Evolutionary conservation across 1,140 invertebrate species (phyloP).

Genomic region (Drosophila ficusphila): DNA sequence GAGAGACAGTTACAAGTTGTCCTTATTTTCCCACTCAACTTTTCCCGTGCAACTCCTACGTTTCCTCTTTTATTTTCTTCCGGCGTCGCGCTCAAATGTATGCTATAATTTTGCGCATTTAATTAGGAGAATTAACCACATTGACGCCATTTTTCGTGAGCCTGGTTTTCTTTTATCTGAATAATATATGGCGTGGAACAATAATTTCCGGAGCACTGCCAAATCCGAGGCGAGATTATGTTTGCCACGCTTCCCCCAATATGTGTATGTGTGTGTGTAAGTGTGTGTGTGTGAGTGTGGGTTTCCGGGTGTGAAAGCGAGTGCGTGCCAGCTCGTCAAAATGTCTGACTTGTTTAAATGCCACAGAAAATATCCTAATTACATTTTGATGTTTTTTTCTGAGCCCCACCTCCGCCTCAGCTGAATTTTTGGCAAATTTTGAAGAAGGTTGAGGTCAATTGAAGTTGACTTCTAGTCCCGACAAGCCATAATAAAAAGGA

Average conservation of each 20-base stretch:
- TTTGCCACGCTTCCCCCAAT: slow-evolving; percentile 7
- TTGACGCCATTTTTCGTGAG: slow-evolving; percentile 5
- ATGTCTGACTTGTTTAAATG: slow-evolving; percentile 44
- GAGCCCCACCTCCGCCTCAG: no score
- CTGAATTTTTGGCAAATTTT: slow-evolving; percentile 1
- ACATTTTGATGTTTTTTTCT: slow-evolving; percentile 36
- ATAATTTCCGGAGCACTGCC: slow-evolving; percentile 21
- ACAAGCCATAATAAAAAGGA: slow-evolving; percentile 18
- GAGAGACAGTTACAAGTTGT: slow-evolving; percentile 1
- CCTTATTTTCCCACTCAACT: background rate
- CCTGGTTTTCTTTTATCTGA: slow-evolving; percentile 31
- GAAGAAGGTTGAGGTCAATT: background rate
- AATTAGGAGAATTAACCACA: slow-evolving; percentile 23
- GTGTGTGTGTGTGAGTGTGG: background rate
- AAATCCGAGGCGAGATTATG: slow-evolving; percentile 25
- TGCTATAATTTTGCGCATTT: slow-evolving; percentile 22
- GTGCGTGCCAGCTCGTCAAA: slow-evolving; percentile 33
- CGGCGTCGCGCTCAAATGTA: slow-evolving; percentile 8
- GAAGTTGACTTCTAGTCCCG: background rate
- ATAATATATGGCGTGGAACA: slow-evolving; percentile 27
- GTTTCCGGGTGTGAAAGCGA: background rate
- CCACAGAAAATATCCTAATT: slow-evolving; percentile 45
- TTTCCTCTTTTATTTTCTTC: background rate
- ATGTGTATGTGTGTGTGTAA: background rate
- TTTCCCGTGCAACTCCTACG: background rate